These are phyloP conservation scores for Ophraella communa DNA, from an alignment of 2,888 invertebrate genomes.

Conservation along the genomic window DNA sequence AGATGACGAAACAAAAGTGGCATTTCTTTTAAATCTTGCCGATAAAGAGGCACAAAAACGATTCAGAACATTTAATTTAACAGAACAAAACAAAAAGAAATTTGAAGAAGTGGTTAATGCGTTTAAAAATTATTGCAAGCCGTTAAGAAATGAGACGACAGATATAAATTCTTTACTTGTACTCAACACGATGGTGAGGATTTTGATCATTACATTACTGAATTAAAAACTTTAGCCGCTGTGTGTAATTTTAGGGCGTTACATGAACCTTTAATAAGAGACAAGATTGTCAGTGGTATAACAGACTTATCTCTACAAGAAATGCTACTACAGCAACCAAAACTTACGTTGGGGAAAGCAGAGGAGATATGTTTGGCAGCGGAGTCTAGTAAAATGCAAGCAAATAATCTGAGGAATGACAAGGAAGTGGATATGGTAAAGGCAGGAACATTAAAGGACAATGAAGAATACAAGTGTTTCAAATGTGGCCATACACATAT, in stretches of 20 bases:
- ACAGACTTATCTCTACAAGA: conserved; percentile 33
- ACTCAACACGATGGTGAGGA: conserved; percentile 32
- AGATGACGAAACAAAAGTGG: too few species aligned
- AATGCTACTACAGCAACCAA: conserved; percentile 24
- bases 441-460: background rate
- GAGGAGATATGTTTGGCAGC: too few species aligned
- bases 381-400: too few species aligned
- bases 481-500: conserved; percentile 31
- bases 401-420: too few species aligned
- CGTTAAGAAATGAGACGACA: conserved; percentile 34
- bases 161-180: conserved; percentile 32
- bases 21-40: too few species aligned
- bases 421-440: too few species aligned
- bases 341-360: conserved; percentile 4
- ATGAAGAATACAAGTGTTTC: conserved; percentile 19
- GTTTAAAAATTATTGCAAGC: conserved; percentile 33
- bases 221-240: conserved; percentile 30
- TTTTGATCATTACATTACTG: conserved; percentile 34
- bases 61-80: too few species aligned
- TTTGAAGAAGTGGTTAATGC: conserved; percentile 19
- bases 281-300: conserved; percentile 34
- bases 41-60: too few species aligned
- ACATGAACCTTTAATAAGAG: conserved; percentile 29
- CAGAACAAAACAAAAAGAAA: too few species aligned
- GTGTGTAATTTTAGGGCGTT: conserved; percentile 33